phyloP scores from a whole-genome alignment of 2,888 invertebrate genomes.

The Lochmaea crataegi region DNA sequence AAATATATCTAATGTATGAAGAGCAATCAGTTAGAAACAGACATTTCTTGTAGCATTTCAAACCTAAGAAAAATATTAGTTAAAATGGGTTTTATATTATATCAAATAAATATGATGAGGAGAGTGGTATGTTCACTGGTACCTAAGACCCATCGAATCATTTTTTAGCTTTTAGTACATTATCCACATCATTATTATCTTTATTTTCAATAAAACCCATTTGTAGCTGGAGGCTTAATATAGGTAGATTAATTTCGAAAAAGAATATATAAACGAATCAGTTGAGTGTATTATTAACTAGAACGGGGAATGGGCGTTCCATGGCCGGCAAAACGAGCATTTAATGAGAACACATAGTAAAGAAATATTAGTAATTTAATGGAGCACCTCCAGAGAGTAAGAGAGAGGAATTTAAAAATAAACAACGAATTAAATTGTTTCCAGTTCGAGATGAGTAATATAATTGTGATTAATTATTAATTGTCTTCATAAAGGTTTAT shows the following conservation, averaged over 20 bases:
- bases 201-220: no score
- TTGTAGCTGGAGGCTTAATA: conserved; percentile 16
- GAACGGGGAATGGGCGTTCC: conserved; percentile 24
- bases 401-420: conserved; percentile 22
- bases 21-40: no score
- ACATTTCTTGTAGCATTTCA: no score
- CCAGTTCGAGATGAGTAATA: neutral
- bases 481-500: neutral
- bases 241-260: conserved; percentile 19
- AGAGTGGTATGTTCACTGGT: no score
- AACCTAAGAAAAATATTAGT: no score
- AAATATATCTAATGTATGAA: no score
- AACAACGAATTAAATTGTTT: conserved; percentile 16
- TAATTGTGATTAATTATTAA: conserved; percentile 8
- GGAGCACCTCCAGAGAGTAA: neutral
- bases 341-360: conserved; percentile 33
- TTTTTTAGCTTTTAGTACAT: no score
- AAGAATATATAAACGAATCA: conserved; percentile 14
- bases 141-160: no score
- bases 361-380: conserved; percentile 30
- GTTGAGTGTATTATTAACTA: conserved; percentile 37
- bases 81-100: no score
- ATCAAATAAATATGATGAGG: no score
- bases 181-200: no score
- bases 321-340: conserved; percentile 30